These are phyloP conservation scores for Sinonovacula constricta DNA, from an alignment of 1,140 invertebrate genomes.

Conservation along the genomic window DNA sequence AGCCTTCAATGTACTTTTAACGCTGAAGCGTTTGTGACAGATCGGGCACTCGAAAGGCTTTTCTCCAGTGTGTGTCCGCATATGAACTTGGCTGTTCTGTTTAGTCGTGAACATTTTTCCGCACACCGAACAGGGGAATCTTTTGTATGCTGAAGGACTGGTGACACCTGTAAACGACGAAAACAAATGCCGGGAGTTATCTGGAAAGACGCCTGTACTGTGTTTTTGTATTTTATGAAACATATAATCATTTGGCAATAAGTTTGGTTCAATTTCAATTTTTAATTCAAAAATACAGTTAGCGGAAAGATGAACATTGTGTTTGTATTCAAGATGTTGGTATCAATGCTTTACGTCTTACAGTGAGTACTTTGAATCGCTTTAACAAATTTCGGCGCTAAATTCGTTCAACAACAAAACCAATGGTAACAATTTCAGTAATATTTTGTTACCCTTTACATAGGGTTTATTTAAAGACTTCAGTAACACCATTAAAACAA, in stretches of 20 bases:
- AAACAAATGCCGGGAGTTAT: too few relatives aligned
- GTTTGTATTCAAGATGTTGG: too few relatives aligned
- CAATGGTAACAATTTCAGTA: too few relatives aligned
- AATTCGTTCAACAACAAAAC: too few relatives aligned
- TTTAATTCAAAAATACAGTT: not conserved
- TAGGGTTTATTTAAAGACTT: too few relatives aligned
- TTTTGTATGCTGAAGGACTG: not conserved
- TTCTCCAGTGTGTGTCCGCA: conserved; percentile 93
- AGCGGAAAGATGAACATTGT: too few relatives aligned
- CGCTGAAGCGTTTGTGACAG: conserved; percentile 83
- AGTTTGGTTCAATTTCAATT: not conserved
- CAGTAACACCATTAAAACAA: too few relatives aligned
- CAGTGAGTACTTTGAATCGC: too few relatives aligned
- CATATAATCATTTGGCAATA: not conserved
- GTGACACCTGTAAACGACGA: not conserved
- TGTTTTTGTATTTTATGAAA: not conserved
- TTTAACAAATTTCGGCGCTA: too few relatives aligned
- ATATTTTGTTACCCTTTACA: too few relatives aligned
- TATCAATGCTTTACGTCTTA: too few relatives aligned
- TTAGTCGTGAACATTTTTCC: conserved; percentile 52
- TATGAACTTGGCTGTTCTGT: conserved; percentile 85
- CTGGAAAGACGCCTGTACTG: too few relatives aligned
- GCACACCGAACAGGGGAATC: conserved; percentile 56
- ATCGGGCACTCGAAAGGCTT: conserved; percentile 95
- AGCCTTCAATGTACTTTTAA: conserved; percentile 57